Base-by-base conservation (phyloP, 2,797 vertebrate species). In the Antrozous pallidus region DNA sequence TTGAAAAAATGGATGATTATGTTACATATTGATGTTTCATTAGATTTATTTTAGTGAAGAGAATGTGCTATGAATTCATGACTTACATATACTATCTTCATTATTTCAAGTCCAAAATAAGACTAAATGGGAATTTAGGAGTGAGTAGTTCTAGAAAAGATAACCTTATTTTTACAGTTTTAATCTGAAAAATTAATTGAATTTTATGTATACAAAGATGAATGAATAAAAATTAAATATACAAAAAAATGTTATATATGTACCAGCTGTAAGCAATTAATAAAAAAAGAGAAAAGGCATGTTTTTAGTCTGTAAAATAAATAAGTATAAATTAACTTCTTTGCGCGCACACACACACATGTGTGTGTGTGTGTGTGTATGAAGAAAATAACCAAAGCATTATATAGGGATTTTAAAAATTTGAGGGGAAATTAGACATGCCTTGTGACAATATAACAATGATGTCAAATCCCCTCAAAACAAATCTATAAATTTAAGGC, bases 221-320 rank as follows among this genome's bases (percentile, higher is more conserved):
- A 33, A 71, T 38, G 4, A 71, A 84, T 75, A 90, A 92, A 92
- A 80, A 94, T 89, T 88, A 91, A 82, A 87, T 42, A 75, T 13
- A 22, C 1, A 73, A 75, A 73, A 75, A 95, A 47, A 5, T 70
- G 51, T 38, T 8, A 51, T 8, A 78, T 28, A 78, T 28, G 11
- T 45, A 67, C 2, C 22, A 85, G 33, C 26, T 42, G 18, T 65
- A 33, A 56, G 49, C 33, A 88, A 51, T 82, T 36, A 70, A 13
- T 73, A 54, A 70, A 63, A 63, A 78, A 82, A 65, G 54, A 17
- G 22, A 31, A 84, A 90, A 40, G 47, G 12, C 4, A 87, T 58
- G 69, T 13, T 45, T 84, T 40, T 81, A 74, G 54, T 31, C 18
- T 40, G 33, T 36, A 77, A 71, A 90, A 77, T 70, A 92, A 92